These are phyloP conservation scores for Ctenoplectra terminalis DNA, from an alignment of 1,140 invertebrate genomes.

Conservation along the genomic window DNA sequence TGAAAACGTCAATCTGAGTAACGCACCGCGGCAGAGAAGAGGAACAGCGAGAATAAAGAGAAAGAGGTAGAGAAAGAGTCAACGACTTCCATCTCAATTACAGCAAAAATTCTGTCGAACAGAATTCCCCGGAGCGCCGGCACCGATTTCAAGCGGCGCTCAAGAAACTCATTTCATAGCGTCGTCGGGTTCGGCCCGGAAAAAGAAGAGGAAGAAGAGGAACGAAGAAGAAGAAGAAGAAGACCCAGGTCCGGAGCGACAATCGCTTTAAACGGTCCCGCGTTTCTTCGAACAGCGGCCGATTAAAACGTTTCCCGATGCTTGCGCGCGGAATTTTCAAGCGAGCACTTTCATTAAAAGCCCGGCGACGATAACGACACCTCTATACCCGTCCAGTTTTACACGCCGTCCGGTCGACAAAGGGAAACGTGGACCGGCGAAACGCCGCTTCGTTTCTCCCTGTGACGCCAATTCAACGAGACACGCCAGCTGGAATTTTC, in stretches of 20 bases:
- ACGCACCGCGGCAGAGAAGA: not conserved
- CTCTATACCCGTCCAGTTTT: conserved; percentile 26
- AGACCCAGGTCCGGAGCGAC: not conserved
- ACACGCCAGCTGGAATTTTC: conserved; percentile 37
- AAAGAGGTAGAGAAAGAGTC: not conserved
- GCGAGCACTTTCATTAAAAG: conserved; percentile 59
- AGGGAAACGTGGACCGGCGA: conserved; percentile 45
- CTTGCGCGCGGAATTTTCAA: conserved; percentile 42
- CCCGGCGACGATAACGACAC: conserved; percentile 37
- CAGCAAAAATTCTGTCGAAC: conserved; percentile 32
- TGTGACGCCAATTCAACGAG: conserved; percentile 15
- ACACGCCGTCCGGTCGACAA: conserved; percentile 37
- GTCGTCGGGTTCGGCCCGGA: not conserved
- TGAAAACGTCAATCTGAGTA: not conserved
- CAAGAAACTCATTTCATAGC: conserved; percentile 43
- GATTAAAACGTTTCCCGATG: conserved; percentile 51
- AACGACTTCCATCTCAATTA: conserved; percentile 35
- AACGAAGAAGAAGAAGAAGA: conserved; percentile 1
- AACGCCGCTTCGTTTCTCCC: not conserved
- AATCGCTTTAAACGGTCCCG: conserved; percentile 44
- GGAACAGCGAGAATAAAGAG: not conserved
- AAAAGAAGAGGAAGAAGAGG: not conserved
- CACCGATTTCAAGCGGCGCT: conserved; percentile 18
- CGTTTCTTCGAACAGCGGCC: conserved; percentile 33
- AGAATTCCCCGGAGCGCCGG: conserved; percentile 30